Conservation (phyloP, 2,888 invertebrate species). For the Polyploca ridens region DNA sequence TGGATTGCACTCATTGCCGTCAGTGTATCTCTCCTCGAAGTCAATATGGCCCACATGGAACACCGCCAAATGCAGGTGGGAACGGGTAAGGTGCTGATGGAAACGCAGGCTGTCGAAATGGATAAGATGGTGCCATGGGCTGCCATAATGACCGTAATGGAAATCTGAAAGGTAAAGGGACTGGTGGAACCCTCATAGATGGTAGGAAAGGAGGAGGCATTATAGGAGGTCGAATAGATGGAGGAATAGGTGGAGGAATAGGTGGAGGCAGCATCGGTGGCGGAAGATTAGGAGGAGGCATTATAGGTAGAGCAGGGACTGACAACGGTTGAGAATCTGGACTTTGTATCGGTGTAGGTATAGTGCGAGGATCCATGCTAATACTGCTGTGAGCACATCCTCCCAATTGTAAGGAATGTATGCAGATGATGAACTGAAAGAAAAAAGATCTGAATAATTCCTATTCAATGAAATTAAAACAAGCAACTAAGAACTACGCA, state of each 20-base stretch:
- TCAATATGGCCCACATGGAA: slow-evolving; percentile 55
- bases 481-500: too few species aligned
- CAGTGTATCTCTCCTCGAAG: slow-evolving; percentile 62
- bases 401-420: slow-evolving; percentile 26
- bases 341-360: slow-evolving; percentile 34
- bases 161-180: too few species aligned
- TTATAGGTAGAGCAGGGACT: slow-evolving; percentile 19
- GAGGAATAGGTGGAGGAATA: slow-evolving; percentile 15
- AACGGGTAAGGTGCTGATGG: slow-evolving; percentile 13
- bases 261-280: slow-evolving; percentile 21
- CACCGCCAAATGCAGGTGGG: neutral
- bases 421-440: slow-evolving; percentile 45
- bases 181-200: too few species aligned
- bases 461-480: too few species aligned
- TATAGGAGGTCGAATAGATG: neutral
- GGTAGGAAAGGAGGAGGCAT: too few species aligned
- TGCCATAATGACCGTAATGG: too few species aligned
- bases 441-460: neutral
- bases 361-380: slow-evolving; percentile 47
- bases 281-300: neutral
- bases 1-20: slow-evolving; percentile 69
- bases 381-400: slow-evolving; percentile 50
- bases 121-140: slow-evolving; percentile 23
- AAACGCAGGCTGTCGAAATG: slow-evolving; percentile 14
- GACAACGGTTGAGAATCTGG: slow-evolving; percentile 30